Base-by-base conservation (phyloP, 1,140 invertebrate species). In the Apis laboriosa region DNA sequence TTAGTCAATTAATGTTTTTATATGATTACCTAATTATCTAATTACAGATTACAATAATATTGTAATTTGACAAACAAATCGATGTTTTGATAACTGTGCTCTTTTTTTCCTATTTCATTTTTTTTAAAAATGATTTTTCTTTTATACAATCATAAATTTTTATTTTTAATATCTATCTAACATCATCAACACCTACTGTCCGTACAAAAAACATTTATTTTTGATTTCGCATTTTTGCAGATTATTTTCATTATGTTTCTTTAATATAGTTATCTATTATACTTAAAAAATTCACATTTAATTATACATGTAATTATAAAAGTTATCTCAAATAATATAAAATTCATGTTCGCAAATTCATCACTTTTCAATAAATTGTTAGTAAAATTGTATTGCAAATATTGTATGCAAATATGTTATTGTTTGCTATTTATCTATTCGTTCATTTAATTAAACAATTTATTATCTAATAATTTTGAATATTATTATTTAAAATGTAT, bases 121-220 rank as follows among this genome's bases (percentile, higher is more conserved):
- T 77, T 34, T 19, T 24, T 55, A n/a, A 28, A 34, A n/a, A 34
- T 56, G 9, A 86, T 85, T 77, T 86, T 73, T 86, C 61, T 86
- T 60, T 19, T 11, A 34, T 9, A 56, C 28, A 28, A 60, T 76
- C 72, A 68, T 49, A 66, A 51, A 77, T 61, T 55, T 34, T 53
- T 55, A 17, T 19, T 17, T 60, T 56, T 76, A 72, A 85, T 60
- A 60, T 56, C 24, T 15, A 21, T 21, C 9, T 17, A 1, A 11
- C 9, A 21, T 19, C 34, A 7, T 19, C 64, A 7, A 43, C 34
- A 5, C 4, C 4, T 11, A 3, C 34, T 43, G 5, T 0, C 4
- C 34, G 4, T 43, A 43, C 15, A 55, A 55, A 55, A 55, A 55
- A 55, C 9, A 55, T 15, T 55, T 55, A 43, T 43, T 43, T 43